Evolutionary conservation across 1,140 invertebrate genomes (phyloP), one percentile per base, ranked within the genome.

Genomic region (Chionoecetes opilio): DNA sequence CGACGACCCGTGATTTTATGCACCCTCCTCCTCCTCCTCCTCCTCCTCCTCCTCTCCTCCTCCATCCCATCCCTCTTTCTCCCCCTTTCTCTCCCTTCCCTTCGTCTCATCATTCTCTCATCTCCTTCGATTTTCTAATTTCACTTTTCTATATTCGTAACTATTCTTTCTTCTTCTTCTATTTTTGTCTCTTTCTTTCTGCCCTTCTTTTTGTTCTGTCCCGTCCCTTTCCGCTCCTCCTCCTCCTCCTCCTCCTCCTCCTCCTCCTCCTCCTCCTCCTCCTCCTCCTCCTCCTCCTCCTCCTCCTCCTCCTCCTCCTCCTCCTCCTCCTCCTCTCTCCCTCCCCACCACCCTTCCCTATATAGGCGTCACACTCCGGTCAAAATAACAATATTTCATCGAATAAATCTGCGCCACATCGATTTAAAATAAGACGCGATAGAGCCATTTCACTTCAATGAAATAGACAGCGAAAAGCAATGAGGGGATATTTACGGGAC

Each of bases 401-500:
- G 91, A 93, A 41, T 93, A 46, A 93, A 93, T 93, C 91, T 93
- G 91, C 91, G 31, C 35, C 91, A 21, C 82, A 93, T 93, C 37
- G 91, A 93, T 93, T 93, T 93, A 46, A 8, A 46, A 8, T 75
- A 85, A 38, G 53, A 93, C 21, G 26, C 35, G 91, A 93, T 93
- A 85, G 86, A 85, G 91, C 32, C 91, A 93, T 93, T 85, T n/a
- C 38, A 34, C 37, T 17, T 35, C 82, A 32, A 37, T 82, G 35
- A 82, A 75, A 37, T 35, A 82, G 31, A 32, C 34, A n/a, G 75
- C 3, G 2, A 91, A n/a, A 31, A 53, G 31, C 38, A 31, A 21
- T 35, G 53, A 82, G 5, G 11, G 53, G 46, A 91, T 91, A 26
- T 91, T 29, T 46, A 75, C n/a, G 8, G 6, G 63, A 21, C 21